These are phyloP conservation scores for Choreutis nemorana DNA, from an alignment of 2,888 invertebrate species.

Conservation along the genomic window DNA sequence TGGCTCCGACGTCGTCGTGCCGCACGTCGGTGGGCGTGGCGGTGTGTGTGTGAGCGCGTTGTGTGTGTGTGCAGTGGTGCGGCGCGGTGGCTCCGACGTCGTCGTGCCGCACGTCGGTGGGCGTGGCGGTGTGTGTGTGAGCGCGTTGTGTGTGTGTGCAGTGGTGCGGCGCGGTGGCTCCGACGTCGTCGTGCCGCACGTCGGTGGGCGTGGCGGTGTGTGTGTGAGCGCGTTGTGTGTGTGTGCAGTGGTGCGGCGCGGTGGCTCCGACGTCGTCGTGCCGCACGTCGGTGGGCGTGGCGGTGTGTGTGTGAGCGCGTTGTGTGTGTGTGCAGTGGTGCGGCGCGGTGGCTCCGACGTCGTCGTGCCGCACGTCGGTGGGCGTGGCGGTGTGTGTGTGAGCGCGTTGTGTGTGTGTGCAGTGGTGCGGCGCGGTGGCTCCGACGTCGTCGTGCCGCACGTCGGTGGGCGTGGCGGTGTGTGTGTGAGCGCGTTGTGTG, in stretches of 20 bases:
- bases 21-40: slow-evolving; percentile 92
- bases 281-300: slow-evolving; percentile 90
- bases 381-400: too few species aligned
- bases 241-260: slow-evolving; percentile 84
- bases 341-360: slow-evolving; percentile 93
- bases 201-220: slow-evolving; percentile 94
- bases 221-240: too few species aligned
- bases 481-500: too few species aligned
- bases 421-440: slow-evolving; percentile 95
- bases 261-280: slow-evolving; percentile 95
- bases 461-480: slow-evolving; percentile 92
- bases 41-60: slow-evolving; percentile 84
- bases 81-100: slow-evolving; percentile 95
- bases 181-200: slow-evolving; percentile 91
- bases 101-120: slow-evolving; percentile 91
- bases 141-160: too few species aligned
- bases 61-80: slow-evolving; percentile 79
- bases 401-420: too few species aligned
- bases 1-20: slow-evolving; percentile 93
- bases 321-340: slow-evolving; percentile 78
- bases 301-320: too few species aligned
- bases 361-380: slow-evolving; percentile 91
- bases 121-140: slow-evolving; percentile 92
- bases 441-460: slow-evolving; percentile 94
- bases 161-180: slow-evolving; percentile 95